Percentiles rank a stretch among this genome's conserved stretches.
Evolutionary conservation across 2,113 vertebrate species (phyloP).

Genomic region (Acanthochromis polyacanthus): DNA sequence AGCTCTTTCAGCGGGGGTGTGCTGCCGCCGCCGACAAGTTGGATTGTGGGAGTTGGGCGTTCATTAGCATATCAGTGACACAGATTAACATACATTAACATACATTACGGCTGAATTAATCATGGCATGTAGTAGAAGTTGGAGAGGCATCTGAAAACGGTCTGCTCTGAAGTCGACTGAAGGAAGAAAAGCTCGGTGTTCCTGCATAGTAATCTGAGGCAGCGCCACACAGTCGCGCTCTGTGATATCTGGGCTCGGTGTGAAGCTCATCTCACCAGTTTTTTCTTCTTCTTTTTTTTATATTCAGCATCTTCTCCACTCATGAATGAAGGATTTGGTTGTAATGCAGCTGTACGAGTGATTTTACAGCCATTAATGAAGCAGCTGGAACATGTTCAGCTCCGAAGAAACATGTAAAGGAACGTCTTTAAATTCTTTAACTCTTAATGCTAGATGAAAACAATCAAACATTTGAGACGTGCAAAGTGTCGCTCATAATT

Average conservation of each 20-base stretch:
- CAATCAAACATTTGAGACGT: too few relatives aligned
- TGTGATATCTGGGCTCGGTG: conserved; percentile 48
- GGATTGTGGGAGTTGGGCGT: conserved; percentile 79
- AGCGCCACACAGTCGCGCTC: conserved; percentile 36
- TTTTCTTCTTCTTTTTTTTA: conserved; percentile 3
- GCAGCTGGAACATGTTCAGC: neutral
- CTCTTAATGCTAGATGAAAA: too few relatives aligned
- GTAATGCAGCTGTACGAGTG: conserved; percentile 1
- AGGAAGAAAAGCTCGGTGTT: conserved; percentile 50
- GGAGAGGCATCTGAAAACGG: conserved; percentile 79
- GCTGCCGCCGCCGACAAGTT: conserved; percentile 65
- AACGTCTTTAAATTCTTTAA: neutral
- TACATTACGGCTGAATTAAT: conserved; percentile 82
- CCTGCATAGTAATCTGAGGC: conserved; percentile 56
- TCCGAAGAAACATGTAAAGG: neutral
- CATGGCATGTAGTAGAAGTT: conserved; percentile 75
- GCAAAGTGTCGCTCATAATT: too few relatives aligned
- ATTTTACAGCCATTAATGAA: conserved; percentile 16
- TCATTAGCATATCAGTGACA: conserved; percentile 85
- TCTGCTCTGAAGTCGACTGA: conserved; percentile 73
- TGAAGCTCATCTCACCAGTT: neutral
- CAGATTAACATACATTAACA: conserved; percentile 87
- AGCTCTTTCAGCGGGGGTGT: conserved; percentile 57
- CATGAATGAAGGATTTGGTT: conserved; percentile 44
- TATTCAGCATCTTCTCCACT: conserved; percentile 31